phyloP scores from a whole-genome alignment of 1,140 invertebrate genomes.

The Drosophila novamexicana region DNA sequence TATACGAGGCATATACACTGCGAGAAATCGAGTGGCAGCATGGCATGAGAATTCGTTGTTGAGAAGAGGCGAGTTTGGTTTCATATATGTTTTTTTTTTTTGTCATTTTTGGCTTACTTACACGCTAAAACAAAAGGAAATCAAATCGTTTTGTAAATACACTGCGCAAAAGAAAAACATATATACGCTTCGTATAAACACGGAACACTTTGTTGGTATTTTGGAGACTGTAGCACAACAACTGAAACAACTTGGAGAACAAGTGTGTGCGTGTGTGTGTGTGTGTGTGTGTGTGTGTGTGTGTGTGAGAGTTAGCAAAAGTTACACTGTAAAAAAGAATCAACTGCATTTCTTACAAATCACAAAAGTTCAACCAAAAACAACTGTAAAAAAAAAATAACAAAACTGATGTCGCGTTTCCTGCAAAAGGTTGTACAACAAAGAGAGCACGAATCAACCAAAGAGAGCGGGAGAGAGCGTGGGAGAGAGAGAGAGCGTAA shows the following conservation, averaged over 20 bases:
- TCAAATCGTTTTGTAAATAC: constrained; percentile 35
- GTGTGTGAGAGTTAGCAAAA: constrained; percentile 17
- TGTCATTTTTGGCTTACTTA: constrained; percentile 40
- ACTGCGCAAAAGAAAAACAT: constrained; percentile 20
- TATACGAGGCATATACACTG: constrained; percentile 37
- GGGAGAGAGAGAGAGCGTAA: neutral
- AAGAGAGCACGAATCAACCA: neutral
- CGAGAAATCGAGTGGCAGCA: constrained; percentile 35
- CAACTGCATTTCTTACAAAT: constrained; percentile 35
- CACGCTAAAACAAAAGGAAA: constrained; percentile 50
- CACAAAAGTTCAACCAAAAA: constrained; percentile 34
- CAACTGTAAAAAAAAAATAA: constrained; percentile 6
- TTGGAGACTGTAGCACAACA: constrained; percentile 52
- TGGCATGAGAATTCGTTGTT: neutral
- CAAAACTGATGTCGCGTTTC: constrained; percentile 1
- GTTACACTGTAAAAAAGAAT: constrained; percentile 41
- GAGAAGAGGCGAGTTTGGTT: neutral
- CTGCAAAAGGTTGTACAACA: constrained; percentile 33
- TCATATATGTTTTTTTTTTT: neutral
- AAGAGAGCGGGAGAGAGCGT: constrained; percentile 2
- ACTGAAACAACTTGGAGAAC: constrained; percentile 46
- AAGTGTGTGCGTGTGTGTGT: constrained; percentile 10
- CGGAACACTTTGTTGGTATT: constrained; percentile 51
- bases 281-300: constrained; percentile 13
- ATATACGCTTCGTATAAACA: constrained; percentile 35